These are phyloP conservation scores for Trachurus trachurus DNA, from an alignment of 2,797 vertebrate genomes.

Conservation along the genomic window DNA sequence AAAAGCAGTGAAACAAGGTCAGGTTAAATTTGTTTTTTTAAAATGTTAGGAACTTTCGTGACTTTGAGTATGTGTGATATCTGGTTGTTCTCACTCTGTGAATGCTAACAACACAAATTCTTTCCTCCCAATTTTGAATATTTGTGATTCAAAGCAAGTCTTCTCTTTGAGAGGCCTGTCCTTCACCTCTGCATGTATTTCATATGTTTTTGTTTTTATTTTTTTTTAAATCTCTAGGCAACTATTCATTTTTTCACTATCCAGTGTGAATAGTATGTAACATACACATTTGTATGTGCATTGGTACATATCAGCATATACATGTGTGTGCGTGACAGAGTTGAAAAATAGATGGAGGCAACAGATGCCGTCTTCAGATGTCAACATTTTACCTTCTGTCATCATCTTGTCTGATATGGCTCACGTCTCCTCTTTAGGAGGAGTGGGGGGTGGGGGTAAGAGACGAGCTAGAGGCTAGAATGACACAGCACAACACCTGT, in stretches of 20 bases:
- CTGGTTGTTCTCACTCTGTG: background rate
- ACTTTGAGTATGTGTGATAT: constrained; percentile 16
- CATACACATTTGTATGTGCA: background rate
- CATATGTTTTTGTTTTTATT: too few relatives aligned
- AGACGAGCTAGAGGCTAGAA: constrained; percentile 17
- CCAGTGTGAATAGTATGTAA: background rate
- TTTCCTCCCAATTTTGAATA: background rate
- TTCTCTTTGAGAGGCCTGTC: background rate
- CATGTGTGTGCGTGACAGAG: constrained; percentile 1
- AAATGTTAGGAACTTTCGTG: background rate
- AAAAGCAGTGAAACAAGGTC: background rate
- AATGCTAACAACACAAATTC: background rate
- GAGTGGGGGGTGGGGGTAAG: background rate
- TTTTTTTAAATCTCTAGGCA: background rate
- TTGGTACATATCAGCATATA: background rate
- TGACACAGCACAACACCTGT: constrained; percentile 29
- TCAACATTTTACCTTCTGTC: constrained; percentile 33
- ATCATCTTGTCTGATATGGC: constrained; percentile 14
- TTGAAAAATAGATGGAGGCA: constrained; percentile 4
- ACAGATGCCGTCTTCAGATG: constrained; percentile 25
- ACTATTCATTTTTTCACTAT: background rate
- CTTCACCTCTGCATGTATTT: background rate
- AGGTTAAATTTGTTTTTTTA: background rate
- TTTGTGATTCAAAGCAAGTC: background rate
- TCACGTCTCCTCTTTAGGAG: constrained; percentile 8